These are phyloP conservation scores for Chaetops frenatus DNA, from an alignment of 2,113 vertebrate species.

Conservation along the genomic window DNA sequence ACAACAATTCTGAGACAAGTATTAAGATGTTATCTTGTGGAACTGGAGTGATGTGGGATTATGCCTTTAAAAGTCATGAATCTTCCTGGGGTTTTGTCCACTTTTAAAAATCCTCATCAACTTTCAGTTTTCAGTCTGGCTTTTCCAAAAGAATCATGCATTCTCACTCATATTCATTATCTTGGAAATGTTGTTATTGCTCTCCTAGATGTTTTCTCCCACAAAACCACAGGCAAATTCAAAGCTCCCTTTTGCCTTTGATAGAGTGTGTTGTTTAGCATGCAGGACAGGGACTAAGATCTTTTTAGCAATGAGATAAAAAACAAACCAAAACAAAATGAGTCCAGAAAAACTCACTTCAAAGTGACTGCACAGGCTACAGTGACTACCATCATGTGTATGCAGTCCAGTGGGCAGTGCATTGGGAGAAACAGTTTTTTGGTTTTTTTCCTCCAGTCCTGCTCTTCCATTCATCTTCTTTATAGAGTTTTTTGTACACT, in stretches of 20 bases:
- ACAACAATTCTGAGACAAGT: background rate
- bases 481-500: background rate
- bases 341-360: background rate
- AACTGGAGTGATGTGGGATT: background rate
- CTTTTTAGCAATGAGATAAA: background rate
- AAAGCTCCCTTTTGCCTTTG: background rate
- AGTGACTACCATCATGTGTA: background rate
- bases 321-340: background rate
- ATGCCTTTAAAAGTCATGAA: background rate
- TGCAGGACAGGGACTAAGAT: background rate
- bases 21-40: background rate
- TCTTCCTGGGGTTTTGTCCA: background rate
- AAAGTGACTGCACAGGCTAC: background rate
- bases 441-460: rapidly evolving
- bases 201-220: background rate
- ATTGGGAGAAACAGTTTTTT: background rate
- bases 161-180: background rate
- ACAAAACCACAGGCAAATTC: background rate
- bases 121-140: background rate
- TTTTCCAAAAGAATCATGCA: background rate
- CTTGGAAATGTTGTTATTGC: background rate
- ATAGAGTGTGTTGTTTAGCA: background rate
- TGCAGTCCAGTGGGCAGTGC: background rate
- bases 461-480: background rate
- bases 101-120: background rate